These are phyloP conservation scores for Ormyrus rosae DNA, from an alignment of 2,888 invertebrate genomes.

Conservation along the genomic window DNA sequence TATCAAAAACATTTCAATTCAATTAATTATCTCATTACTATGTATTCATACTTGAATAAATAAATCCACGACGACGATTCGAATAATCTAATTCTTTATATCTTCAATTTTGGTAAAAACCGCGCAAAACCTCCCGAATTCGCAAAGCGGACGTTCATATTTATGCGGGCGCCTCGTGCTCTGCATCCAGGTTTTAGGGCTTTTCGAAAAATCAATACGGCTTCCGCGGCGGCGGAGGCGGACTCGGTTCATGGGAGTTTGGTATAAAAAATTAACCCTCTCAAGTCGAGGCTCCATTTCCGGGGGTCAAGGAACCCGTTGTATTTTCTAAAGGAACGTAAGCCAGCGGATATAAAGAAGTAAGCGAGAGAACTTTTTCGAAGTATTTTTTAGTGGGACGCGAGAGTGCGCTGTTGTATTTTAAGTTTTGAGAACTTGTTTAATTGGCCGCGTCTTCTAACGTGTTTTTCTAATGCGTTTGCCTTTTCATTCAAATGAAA, in stretches of 20 bases:
- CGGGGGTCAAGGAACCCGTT: neutral
- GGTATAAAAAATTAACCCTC: conserved; percentile 41
- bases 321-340: neutral
- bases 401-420: no score
- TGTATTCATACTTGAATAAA: neutral
- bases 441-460: no score
- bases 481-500: no score
- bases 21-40: neutral
- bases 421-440: no score
- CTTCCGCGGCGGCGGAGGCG: conserved; percentile 13
- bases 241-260: neutral
- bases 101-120: neutral
- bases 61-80: neutral
- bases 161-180: conserved; percentile 17
- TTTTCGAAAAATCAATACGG: conserved; percentile 44
- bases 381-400: neutral
- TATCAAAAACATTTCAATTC: neutral
- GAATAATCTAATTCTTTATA: neutral
- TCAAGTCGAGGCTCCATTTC: neutral
- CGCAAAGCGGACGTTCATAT: conserved; percentile 2
- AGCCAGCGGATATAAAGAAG: neutral
- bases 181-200: conserved; percentile 4
- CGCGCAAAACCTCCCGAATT: neutral
- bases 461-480: no score
- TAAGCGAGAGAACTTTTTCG: neutral